These are phyloP conservation scores for Acestrorhynchus altus DNA, from an alignment of 2,797 vertebrate species.

Conservation along the genomic window DNA sequence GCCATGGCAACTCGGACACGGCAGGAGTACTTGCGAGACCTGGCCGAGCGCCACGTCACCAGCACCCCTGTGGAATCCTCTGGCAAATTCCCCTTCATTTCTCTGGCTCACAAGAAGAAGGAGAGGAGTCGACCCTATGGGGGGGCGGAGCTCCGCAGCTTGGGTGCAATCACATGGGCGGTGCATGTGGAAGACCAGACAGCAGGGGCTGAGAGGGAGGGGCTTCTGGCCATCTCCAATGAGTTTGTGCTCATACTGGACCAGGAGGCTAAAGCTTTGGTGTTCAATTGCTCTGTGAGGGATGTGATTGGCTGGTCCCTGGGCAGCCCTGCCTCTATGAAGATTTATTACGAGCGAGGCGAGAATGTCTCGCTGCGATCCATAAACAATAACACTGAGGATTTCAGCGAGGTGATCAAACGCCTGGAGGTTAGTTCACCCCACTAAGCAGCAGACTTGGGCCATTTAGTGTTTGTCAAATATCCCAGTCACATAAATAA, in stretches of 20 bases:
- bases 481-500: no score
- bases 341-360: conserved; percentile 95
- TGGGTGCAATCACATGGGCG: conserved; percentile 90
- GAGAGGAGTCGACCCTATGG: conserved; percentile 91
- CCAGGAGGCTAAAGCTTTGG: conserved; percentile 89
- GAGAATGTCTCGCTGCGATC: conserved; percentile 93
- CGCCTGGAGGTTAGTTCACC: conserved; percentile 90
- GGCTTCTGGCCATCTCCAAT: conserved; percentile 90
- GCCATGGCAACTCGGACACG: conserved; percentile 96
- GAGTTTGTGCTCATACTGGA: conserved; percentile 93
- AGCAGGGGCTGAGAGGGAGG: conserved; percentile 89
- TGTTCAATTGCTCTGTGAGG: conserved; percentile 93
- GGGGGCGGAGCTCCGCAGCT: conserved; percentile 90
- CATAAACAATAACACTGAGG: conserved; percentile 89
- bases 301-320: conserved; percentile 96
- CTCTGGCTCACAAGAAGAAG: conserved; percentile 92
- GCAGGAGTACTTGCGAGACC: conserved; percentile 94
- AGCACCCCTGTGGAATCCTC: conserved; percentile 92
- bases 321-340: conserved; percentile 89
- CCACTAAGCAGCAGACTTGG: no score
- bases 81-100: conserved; percentile 95
- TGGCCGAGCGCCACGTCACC: conserved; percentile 96
- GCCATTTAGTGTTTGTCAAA: no score
- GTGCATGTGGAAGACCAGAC: conserved; percentile 92
- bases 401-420: conserved; percentile 94